A percentile compares a stretch with the other conserved stretches of the same genome.
Evolutionary conservation across 2,888 invertebrate species (phyloP).

Genomic region (Hololepta plana): DNA sequence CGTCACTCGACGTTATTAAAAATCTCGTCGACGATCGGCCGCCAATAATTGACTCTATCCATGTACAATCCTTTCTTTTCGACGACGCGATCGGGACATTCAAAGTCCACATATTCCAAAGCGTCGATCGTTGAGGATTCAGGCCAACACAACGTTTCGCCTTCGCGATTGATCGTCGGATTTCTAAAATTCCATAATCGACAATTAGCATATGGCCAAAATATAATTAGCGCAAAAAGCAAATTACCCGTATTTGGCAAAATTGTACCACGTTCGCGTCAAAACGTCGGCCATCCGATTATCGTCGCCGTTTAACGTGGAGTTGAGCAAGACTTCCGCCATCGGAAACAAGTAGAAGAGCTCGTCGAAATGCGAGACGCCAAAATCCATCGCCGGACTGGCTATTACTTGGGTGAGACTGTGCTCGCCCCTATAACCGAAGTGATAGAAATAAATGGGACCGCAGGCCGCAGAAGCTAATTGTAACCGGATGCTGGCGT

Average conservation of each 20-base stretch:
- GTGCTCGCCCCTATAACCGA: conserved; percentile 9
- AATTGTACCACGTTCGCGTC: conserved; percentile 54
- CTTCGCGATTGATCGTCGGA: conserved; percentile 42
- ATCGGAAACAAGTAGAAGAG: conserved; percentile 64
- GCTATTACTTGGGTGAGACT: conserved; percentile 16
- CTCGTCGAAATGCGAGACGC: conserved; percentile 71
- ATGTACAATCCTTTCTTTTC: conserved; percentile 35
- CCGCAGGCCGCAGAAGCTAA: too few species aligned
- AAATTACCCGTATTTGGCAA: too few species aligned
- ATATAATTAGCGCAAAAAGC: conserved; percentile 1
- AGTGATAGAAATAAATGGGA: conserved; percentile 10
- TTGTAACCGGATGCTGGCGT: conserved; percentile 8
- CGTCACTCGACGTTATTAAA: too few species aligned
- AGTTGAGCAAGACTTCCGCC: conserved; percentile 35
- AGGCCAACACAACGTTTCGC: too few species aligned
- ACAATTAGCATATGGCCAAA: too few species aligned
- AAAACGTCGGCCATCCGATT: conserved; percentile 39
- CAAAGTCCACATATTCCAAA: conserved; percentile 36
- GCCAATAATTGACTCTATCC: conserved; percentile 46
- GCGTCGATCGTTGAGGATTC: conserved; percentile 37
- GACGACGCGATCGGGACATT: conserved; percentile 26
- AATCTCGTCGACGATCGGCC: too few species aligned
- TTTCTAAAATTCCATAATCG: conserved; percentile 32
- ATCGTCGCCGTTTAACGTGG: conserved; percentile 37
- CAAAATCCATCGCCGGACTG: too few species aligned